phyloP scores from a whole-genome alignment of 2,113 vertebrate species.

The Arenaria interpres region DNA sequence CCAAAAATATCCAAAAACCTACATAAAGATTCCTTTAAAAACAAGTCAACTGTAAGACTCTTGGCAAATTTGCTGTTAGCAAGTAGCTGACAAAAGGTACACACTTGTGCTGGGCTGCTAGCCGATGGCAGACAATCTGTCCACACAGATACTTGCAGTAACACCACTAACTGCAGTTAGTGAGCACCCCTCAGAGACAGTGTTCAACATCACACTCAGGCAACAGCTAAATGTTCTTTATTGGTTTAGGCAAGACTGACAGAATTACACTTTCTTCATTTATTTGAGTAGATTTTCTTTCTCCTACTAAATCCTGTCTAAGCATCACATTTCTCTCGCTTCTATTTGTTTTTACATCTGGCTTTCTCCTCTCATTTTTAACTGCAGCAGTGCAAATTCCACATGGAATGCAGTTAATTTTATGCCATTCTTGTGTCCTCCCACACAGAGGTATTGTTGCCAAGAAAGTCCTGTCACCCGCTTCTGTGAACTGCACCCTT shows the following conservation, averaged over 20 bases:
- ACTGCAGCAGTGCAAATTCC: neutral
- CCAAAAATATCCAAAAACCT: neutral
- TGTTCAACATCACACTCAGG: neutral
- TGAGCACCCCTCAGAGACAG: neutral
- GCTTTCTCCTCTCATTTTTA: neutral
- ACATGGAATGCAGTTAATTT: neutral
- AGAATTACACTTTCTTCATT: neutral
- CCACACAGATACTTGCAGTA: neutral
- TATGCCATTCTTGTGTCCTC: neutral
- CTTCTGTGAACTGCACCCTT: neutral
- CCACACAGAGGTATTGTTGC: neutral
- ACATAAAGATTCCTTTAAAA: neutral
- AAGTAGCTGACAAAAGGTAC: neutral
- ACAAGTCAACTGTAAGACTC: neutral
- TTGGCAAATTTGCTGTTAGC: neutral
- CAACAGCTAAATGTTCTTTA: neutral
- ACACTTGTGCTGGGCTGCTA: neutral
- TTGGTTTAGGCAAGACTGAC: neutral
- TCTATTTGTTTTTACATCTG: neutral
- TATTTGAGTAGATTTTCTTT: neutral
- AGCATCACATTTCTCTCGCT: neutral
- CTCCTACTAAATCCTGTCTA: neutral
- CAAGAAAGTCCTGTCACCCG: neutral
- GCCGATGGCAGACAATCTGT: neutral
- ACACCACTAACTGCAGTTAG: neutral